Conservation (phyloP, 2,888 invertebrate genomes). For the Sarcophaga subvicina region DNA sequence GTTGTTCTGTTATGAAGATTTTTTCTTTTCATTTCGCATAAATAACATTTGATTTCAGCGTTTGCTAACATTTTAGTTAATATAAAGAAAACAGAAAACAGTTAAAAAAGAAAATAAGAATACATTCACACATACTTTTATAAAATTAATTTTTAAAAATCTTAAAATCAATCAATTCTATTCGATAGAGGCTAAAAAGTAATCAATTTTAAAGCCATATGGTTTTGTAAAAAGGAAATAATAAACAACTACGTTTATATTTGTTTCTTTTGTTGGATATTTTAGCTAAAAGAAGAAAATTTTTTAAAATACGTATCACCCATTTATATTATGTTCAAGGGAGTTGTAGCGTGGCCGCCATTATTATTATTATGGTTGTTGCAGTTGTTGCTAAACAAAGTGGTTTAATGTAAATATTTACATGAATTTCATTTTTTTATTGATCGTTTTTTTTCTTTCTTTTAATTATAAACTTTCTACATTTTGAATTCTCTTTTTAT, state of each 20-base stretch:
- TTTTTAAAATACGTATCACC: slow-evolving; percentile 12
- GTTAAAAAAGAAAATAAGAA: neutral
- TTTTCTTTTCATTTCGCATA: neutral
- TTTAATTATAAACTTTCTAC: slow-evolving; percentile 54
- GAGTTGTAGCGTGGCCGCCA: neutral
- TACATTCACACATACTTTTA: neutral
- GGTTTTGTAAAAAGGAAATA: too few species aligned
- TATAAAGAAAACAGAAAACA: slow-evolving; percentile 8
- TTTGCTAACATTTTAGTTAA: neutral
- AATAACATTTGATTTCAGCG: neutral
- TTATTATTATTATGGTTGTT: slow-evolving; percentile 12
- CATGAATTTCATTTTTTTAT: slow-evolving; percentile 64
- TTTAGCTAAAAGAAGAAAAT: slow-evolving; percentile 22
- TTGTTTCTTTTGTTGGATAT: neutral
- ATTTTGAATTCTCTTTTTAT: slow-evolving; percentile 39
- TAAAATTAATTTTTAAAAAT: too few species aligned
- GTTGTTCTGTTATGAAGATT: neutral
- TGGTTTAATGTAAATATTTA: slow-evolving; percentile 75
- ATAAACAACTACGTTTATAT: too few species aligned
- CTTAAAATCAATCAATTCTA: too few species aligned
- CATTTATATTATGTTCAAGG: slow-evolving; percentile 10
- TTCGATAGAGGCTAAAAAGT: too few species aligned
- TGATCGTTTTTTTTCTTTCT: slow-evolving; percentile 50
- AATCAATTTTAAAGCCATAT: too few species aligned
- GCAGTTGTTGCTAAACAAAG: slow-evolving; percentile 16